Percentiles rank a stretch among this genome's conserved stretches.
Conservation (phyloP, 2,797 vertebrate species). For the Sphenodon punctatus region DNA sequence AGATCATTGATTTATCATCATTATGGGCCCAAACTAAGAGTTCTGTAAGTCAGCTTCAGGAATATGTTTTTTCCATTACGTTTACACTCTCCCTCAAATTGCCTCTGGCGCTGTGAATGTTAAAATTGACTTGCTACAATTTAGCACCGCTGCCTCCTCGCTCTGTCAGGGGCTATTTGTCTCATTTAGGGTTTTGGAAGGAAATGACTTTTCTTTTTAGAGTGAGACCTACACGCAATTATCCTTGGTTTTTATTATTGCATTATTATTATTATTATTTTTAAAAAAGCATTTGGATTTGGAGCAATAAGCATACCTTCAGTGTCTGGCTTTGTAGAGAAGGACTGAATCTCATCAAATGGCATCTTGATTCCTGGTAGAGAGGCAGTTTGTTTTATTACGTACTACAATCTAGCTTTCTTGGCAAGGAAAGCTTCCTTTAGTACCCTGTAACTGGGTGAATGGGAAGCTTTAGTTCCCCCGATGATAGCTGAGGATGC, state of each 20-base stretch:
- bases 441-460: neutral
- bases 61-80: conserved; percentile 37
- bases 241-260: no score
- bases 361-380: neutral
- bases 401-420: no score
- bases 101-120: conserved; percentile 11
- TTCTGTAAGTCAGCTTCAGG: conserved; percentile 37
- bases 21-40: conserved; percentile 48
- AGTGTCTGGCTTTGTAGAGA: neutral
- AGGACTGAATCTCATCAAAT: neutral
- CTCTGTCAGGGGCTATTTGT: conserved; percentile 34
- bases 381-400: neutral
- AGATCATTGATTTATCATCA: conserved; percentile 76
- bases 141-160: neutral
- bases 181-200: conserved; percentile 11
- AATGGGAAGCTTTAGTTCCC: neutral
- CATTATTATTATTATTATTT: neutral
- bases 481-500: neutral
- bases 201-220: neutral
- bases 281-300: neutral
- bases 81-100: conserved; percentile 18
- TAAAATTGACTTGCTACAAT: conserved; percentile 43
- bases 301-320: neutral
- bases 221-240: neutral
- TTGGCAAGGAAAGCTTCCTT: neutral